A percentile compares a stretch with the other conserved stretches of the same genome.
These are phyloP conservation scores for Polia nebulosa DNA, from an alignment of 2,888 invertebrate species.

Conservation along the genomic window DNA sequence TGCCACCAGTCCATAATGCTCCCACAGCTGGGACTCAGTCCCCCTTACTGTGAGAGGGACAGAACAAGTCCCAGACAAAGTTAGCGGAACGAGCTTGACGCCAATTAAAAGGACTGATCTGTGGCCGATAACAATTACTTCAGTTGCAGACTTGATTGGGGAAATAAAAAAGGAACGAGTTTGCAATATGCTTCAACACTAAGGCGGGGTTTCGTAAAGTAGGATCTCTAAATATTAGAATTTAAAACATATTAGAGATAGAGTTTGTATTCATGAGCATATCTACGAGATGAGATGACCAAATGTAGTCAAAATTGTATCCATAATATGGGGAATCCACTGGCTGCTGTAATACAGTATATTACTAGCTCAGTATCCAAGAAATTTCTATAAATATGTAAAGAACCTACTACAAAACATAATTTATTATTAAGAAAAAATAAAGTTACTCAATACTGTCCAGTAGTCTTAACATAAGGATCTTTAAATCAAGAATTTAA, in stretches of 20 bases:
- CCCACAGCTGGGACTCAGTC: not conserved
- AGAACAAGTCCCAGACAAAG: constrained; percentile 22
- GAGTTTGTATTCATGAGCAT: not conserved
- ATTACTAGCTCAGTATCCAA: too few species aligned
- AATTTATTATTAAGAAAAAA: too few species aligned
- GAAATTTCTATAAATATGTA: too few species aligned
- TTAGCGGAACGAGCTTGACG: constrained; percentile 4
- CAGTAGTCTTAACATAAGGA: too few species aligned
- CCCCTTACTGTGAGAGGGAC: not conserved
- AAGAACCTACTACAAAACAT: too few species aligned
- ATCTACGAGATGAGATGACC: not conserved
- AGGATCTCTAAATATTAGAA: too few species aligned
- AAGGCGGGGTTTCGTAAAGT: not conserved
- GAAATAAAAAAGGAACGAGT: constrained; percentile 17
- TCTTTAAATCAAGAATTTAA: not conserved
- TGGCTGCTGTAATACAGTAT: too few species aligned
- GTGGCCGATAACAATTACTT: constrained; percentile 37
- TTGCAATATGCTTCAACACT: constrained; percentile 4
- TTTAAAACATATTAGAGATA: too few species aligned
- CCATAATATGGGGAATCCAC: too few species aligned
- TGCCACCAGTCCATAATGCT: not conserved
- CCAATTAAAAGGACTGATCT: constrained; percentile 40
- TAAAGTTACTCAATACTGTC: too few species aligned
- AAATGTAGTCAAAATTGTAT: too few species aligned
- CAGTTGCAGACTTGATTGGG: constrained; percentile 7